Evolutionary conservation across 2,888 invertebrate genomes (phyloP).

Genomic region (Pimpla rufipes): DNA sequence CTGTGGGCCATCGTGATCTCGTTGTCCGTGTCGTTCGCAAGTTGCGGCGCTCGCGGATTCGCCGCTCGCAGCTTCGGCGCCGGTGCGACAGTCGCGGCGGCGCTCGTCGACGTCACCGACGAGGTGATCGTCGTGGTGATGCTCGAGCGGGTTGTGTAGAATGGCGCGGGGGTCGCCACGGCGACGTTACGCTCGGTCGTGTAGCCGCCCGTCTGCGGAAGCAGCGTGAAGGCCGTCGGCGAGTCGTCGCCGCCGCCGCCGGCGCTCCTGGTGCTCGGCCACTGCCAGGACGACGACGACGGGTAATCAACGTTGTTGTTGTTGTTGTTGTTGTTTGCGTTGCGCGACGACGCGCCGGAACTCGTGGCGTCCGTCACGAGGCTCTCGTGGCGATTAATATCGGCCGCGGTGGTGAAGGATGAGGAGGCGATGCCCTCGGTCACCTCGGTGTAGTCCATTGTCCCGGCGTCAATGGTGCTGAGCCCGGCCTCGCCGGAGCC

Average conservation of each 20-base stretch:
- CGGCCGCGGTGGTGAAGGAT: background rate
- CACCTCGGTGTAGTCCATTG: constrained; percentile 75
- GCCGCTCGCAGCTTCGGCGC: no score
- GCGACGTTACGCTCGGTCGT: constrained; percentile 66
- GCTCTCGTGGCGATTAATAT: constrained; percentile 65
- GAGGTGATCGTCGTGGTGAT: constrained; percentile 81
- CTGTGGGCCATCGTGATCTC: constrained; percentile 91
- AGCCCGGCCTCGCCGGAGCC: constrained; percentile 80
- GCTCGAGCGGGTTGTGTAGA: constrained; percentile 79
- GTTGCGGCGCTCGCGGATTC: constrained; percentile 41
- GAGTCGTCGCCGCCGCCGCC: constrained; percentile 73
- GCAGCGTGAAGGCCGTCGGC: constrained; percentile 81
- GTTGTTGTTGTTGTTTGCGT: constrained; percentile 79
- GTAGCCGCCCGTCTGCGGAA: constrained; percentile 76
- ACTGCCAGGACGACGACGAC: constrained; percentile 79
- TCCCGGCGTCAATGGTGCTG: constrained; percentile 70
- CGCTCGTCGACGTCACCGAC: constrained; percentile 76
- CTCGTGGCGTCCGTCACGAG: constrained; percentile 75
- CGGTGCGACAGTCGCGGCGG: no score
- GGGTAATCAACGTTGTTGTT: constrained; percentile 75
- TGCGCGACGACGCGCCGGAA: constrained; percentile 77
- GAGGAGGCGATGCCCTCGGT: constrained; percentile 61
- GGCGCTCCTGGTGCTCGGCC: constrained; percentile 67
- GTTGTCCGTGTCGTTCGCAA: constrained; percentile 89
- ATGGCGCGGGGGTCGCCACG: constrained; percentile 78